Evolutionary conservation across 1,140 invertebrate genomes (phyloP).

Genomic region (Drosophila melanica): DNA sequence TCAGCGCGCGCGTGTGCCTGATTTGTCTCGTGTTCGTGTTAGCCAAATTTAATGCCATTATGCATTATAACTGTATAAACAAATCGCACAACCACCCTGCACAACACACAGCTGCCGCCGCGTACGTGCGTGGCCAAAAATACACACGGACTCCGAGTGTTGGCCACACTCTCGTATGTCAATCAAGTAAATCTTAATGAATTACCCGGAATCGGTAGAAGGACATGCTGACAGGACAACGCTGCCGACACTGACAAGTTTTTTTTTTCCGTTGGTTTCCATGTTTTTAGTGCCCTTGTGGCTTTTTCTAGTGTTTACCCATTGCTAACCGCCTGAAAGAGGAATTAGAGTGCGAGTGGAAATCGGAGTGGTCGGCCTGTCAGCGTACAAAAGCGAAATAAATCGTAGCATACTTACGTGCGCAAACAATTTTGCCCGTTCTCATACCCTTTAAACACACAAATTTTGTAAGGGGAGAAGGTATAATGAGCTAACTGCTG

Average conservation of each 20-base stretch:
- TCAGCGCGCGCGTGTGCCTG: conserved; percentile 23
- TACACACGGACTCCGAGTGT: conserved; percentile 15
- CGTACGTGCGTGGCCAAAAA: conserved; percentile 54
- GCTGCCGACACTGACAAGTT: conserved; percentile 62
- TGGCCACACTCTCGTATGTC: conserved; percentile 55
- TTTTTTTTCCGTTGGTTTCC: conserved; percentile 23
- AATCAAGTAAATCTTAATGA: conserved; percentile 81
- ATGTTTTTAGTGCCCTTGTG: conserved; percentile 40
- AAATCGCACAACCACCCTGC: conserved; percentile 53
- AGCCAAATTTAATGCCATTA: conserved; percentile 72
- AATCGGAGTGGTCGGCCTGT: conserved; percentile 31
- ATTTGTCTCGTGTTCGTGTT: conserved; percentile 42
- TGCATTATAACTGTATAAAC: conserved; percentile 79
- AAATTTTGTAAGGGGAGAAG: not conserved
- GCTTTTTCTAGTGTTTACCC: conserved; percentile 13
- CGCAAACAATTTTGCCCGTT: conserved; percentile 49
- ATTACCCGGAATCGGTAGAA: conserved; percentile 63
- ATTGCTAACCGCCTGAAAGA: not conserved
- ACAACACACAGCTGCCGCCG: not conserved
- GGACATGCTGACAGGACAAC: conserved; percentile 65
- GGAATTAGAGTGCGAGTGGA: not conserved
- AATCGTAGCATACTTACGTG: conserved; percentile 77
- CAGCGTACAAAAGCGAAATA: conserved; percentile 58
- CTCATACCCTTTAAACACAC: not conserved
- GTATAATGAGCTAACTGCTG: no score